Conservation (phyloP, 1,140 invertebrate genomes). For the Cataglyphis hispanica region DNA sequence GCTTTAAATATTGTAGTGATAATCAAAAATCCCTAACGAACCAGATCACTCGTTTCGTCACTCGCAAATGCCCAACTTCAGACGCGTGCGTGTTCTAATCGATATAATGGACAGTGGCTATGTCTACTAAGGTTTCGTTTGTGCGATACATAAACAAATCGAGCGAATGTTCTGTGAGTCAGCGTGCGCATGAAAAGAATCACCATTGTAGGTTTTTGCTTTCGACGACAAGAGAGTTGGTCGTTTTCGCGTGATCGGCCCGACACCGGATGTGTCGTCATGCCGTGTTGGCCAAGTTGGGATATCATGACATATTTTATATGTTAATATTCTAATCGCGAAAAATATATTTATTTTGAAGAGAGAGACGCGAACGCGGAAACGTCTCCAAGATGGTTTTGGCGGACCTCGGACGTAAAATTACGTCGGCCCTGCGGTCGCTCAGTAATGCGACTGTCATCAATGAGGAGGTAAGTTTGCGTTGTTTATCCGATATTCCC, state of each 20-base stretch:
- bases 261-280: slow-evolving; percentile 65
- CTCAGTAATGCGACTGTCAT: slow-evolving; percentile 99
- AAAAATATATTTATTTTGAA: background rate
- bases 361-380: slow-evolving; percentile 13
- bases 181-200: background rate
- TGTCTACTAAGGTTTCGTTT: background rate
- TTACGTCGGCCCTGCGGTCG: slow-evolving; percentile 98
- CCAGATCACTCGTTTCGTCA: background rate
- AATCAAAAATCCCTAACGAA: background rate
- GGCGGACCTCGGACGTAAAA: slow-evolving; percentile 99
- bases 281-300: slow-evolving; percentile 67
- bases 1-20: background rate
- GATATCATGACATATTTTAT: slow-evolving; percentile 57
- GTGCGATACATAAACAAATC: slow-evolving; percentile 37
- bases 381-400: slow-evolving; percentile 96
- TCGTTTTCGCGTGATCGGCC: background rate
- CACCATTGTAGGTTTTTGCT: background rate
- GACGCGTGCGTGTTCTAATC: slow-evolving; percentile 14
- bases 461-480: slow-evolving; percentile 95
- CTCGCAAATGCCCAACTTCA: slow-evolving; percentile 31
- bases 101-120: slow-evolving; percentile 27
- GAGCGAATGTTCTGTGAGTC: background rate
- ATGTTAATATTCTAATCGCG: slow-evolving; percentile 49
- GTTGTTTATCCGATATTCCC: slow-evolving; percentile 27
- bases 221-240: background rate